phyloP scores from a whole-genome alignment of 2,888 invertebrate genomes.

The Halocaridina rubra region DNA sequence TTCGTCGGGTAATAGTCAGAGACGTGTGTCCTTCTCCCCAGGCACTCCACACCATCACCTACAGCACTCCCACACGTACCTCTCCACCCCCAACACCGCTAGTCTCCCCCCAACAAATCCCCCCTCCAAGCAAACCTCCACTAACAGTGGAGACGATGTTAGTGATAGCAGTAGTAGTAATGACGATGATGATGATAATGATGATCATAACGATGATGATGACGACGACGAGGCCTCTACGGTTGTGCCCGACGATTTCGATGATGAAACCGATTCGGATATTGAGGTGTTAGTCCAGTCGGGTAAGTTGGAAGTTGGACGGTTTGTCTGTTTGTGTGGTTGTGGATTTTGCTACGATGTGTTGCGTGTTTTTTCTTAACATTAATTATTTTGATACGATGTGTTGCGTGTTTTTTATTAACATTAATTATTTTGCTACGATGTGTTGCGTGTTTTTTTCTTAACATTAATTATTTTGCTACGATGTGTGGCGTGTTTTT shows the following conservation, averaged over 20 bases:
- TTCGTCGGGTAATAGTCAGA: not conserved
- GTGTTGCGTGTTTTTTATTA: too few relatives aligned
- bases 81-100: not conserved
- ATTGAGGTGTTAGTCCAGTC: constrained; percentile 45
- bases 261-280: constrained; percentile 40
- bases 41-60: too few relatives aligned
- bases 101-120: not conserved
- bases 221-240: constrained; percentile 46
- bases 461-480: too few relatives aligned
- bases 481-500: too few relatives aligned
- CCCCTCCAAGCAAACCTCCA: not conserved
- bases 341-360: too few relatives aligned
- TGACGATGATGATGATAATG: not conserved
- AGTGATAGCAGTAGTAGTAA: not conserved
- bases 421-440: too few relatives aligned
- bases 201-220: constrained; percentile 20
- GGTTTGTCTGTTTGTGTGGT: too few relatives aligned
- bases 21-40: not conserved
- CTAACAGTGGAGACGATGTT: not conserved
- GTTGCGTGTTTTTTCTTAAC: too few relatives aligned
- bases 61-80: too few relatives aligned
- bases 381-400: too few relatives aligned
- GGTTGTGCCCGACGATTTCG: constrained; percentile 48
- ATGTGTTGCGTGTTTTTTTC: too few relatives aligned
- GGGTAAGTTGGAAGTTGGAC: too few relatives aligned